Percentiles rank a stretch among this genome's conserved stretches.
Conservation (phyloP, 1,140 invertebrate genomes). For the Zaprionus vittiger region DNA sequence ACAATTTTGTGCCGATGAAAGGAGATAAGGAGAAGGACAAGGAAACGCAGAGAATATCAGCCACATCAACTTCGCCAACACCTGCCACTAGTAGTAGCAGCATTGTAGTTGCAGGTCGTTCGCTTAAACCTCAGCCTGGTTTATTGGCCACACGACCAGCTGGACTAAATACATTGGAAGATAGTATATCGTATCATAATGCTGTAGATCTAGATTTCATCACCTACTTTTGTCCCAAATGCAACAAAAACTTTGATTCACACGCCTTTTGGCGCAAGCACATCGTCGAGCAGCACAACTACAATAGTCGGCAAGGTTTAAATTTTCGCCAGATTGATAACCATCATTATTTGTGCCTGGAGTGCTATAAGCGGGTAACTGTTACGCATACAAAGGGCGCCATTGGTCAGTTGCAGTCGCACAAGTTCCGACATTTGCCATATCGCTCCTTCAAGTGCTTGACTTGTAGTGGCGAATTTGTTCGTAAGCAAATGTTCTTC, state of each 20-base stretch:
- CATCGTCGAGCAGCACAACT: slow-evolving; percentile 76
- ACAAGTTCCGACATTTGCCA: slow-evolving; percentile 78
- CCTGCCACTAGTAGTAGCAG: slow-evolving; percentile 20
- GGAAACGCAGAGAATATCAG: not conserved
- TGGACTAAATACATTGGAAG: slow-evolving; percentile 72
- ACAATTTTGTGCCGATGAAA: slow-evolving; percentile 28
- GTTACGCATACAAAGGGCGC: slow-evolving; percentile 81
- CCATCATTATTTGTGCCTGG: slow-evolving; percentile 77
- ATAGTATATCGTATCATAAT: slow-evolving; percentile 78
- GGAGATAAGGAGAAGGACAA: slow-evolving; percentile 43
- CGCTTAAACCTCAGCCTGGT: slow-evolving; percentile 55
- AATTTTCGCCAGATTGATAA: slow-evolving; percentile 80
- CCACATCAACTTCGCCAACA: slow-evolving; percentile 15
- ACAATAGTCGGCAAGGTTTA: slow-evolving; percentile 70
- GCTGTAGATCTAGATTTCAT: slow-evolving; percentile 79
- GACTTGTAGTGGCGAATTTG: slow-evolving; percentile 71
- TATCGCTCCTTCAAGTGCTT: slow-evolving; percentile 79
- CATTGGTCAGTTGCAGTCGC: slow-evolving; percentile 78
- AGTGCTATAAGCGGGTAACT: slow-evolving; percentile 80
- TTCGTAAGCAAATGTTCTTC: slow-evolving; percentile 83
- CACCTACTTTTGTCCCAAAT: slow-evolving; percentile 75
- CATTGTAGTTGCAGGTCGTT: slow-evolving; percentile 2
- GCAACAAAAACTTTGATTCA: slow-evolving; percentile 77
- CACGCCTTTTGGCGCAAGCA: slow-evolving; percentile 81
- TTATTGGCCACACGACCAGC: slow-evolving; percentile 53